Base-by-base conservation (phyloP, 1,140 invertebrate species). In the Meloidogyne floridensis region DNA sequence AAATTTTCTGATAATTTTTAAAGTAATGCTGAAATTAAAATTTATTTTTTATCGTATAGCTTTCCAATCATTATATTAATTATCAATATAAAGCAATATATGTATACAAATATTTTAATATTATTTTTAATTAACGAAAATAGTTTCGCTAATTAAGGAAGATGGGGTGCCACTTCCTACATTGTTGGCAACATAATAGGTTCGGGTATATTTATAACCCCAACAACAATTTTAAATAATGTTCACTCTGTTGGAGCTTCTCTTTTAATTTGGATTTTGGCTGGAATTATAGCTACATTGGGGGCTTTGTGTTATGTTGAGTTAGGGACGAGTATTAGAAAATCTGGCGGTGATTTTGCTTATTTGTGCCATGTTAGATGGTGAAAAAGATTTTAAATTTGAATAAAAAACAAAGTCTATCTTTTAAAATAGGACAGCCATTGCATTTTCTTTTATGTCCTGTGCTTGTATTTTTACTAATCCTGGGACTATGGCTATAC, bases 311-410 rank as follows among this genome's bases (percentile, higher is more conserved):
- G 53, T 51, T 84, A 86, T 51, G 85, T 87, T 15, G 85, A 86
- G 53, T 75, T 86, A 13, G 86, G 86, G 42, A 87, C 86, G 6
- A 83, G 77, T 69, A 88, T 87, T 59, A 59, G 87, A 13, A 72
- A 74, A 54, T 83, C 80, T 20, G 86, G 86, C 9, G 86, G 84
- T 47, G 86, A 87, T 59, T 87, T 87, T 59, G 86, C 86, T 7
- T 87, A 86, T 59, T 8, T 87, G 6, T 84, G 84, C 71, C 84
- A 87, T 70, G 85, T 86, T 20, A 82, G 82, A 80, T 86, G 86
- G 85, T 86, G 51, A 73, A 20, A 11, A 11, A 69, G 2, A 69
- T 43, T 43, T 51, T 43, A 9, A 9, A 20, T 75, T 51, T 18
- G 0, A 7, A 59, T 15, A 20, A 65, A 11, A 75, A 75, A 6